Conservation (phyloP, 1,140 invertebrate species). For the Zaprionus gabonicus region DNA sequence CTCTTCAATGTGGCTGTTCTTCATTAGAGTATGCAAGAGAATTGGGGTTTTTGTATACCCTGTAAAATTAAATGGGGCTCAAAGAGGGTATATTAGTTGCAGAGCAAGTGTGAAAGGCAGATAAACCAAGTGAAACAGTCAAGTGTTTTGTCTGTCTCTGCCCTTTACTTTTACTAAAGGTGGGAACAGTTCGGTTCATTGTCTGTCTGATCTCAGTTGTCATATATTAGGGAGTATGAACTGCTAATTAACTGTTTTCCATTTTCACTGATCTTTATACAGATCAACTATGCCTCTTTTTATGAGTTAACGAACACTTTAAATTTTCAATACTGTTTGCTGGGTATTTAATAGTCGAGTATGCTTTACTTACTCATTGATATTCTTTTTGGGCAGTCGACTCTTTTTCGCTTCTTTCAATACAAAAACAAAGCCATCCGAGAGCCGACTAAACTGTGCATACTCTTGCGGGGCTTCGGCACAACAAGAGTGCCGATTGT, state of each 20-base stretch:
- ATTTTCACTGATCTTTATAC: too few relatives aligned
- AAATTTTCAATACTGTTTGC: background rate
- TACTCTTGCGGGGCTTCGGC: slow-evolving; percentile 32
- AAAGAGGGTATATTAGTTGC: background rate
- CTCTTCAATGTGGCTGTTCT: slow-evolving; percentile 39
- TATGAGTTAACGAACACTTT: too few relatives aligned
- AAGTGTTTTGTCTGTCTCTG: background rate
- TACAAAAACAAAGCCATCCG: slow-evolving; percentile 14
- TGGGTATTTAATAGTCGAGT: slow-evolving; percentile 3
- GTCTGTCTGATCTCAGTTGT: background rate
- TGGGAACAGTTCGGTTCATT: background rate
- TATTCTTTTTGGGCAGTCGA: slow-evolving; percentile 23
- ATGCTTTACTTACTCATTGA: background rate
- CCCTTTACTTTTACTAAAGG: background rate
- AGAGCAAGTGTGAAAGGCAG: background rate
- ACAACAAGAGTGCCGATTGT: slow-evolving; percentile 49
- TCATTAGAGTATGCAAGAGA: slow-evolving; percentile 29
- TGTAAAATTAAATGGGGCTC: background rate
- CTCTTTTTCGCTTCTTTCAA: slow-evolving; percentile 14
- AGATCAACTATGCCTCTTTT: too few relatives aligned
- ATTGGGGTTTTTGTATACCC: slow-evolving; percentile 1
- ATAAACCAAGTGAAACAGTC: background rate
- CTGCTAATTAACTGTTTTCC: too few relatives aligned
- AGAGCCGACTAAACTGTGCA: slow-evolving; percentile 30
- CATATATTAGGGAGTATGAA: too few relatives aligned